These are phyloP conservation scores for Enteromius trimaculatus DNA, from an alignment of 2,797 vertebrate species.

Conservation along the genomic window DNA sequence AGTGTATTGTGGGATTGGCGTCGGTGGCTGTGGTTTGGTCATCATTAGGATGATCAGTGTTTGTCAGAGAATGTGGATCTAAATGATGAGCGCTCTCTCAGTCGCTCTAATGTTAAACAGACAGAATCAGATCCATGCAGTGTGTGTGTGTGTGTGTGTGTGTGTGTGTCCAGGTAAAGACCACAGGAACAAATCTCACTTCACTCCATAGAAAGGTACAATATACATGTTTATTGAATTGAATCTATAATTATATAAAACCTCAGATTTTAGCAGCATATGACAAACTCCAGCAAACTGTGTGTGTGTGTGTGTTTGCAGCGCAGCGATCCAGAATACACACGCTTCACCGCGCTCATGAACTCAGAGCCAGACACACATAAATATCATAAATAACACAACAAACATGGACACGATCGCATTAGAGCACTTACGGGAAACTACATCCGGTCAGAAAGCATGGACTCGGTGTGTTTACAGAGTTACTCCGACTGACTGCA, in stretches of 20 bases:
- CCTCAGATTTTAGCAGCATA: constrained; percentile 20
- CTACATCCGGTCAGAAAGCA: neutral
- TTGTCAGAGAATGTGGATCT: neutral
- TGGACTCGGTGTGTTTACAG: neutral
- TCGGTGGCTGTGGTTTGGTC: neutral
- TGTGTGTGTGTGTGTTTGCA: neutral
- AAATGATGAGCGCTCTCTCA: neutral
- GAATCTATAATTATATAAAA: constrained; percentile 24
- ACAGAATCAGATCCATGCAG: constrained; percentile 51
- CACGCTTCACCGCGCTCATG: neutral
- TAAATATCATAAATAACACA: constrained; percentile 38
- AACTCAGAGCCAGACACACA: constrained; percentile 12
- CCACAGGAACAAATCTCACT: neutral
- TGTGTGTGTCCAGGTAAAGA: neutral
- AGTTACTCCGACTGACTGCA: neutral
- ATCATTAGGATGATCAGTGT: neutral
- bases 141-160: neutral
- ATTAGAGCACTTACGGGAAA: neutral
- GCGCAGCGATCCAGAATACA: constrained; percentile 2
- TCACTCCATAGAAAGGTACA: neutral
- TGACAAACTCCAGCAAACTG: neutral
- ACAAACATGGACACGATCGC: constrained; percentile 15
- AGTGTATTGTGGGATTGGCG: too few relatives aligned
- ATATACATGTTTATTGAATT: constrained; percentile 14
- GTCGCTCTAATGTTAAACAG: neutral